These are phyloP conservation scores for Cryptus armator DNA, from an alignment of 2,888 invertebrate genomes.

Conservation along the genomic window DNA sequence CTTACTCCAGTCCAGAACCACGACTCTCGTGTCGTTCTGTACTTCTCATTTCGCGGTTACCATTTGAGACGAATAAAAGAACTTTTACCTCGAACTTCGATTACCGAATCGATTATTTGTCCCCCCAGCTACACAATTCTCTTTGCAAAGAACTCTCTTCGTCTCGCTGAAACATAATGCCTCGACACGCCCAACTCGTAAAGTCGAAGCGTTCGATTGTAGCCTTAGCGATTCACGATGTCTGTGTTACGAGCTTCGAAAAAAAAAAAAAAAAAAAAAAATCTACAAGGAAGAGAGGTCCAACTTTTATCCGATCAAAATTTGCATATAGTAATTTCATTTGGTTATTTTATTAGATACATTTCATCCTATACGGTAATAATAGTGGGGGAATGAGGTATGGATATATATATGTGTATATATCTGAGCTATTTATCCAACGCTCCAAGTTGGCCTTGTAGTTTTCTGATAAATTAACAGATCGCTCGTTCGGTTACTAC, in stretches of 20 bases:
- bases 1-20: conserved; percentile 38
- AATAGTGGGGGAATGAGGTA: background rate
- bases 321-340: background rate
- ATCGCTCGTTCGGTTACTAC: conserved; percentile 1
- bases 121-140: background rate
- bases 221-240: background rate
- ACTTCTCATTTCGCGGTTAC: background rate
- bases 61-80: background rate
- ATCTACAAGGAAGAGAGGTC: background rate
- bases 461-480: conserved; percentile 6
- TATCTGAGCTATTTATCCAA: background rate
- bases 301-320: background rate
- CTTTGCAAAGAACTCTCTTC: background rate
- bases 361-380: background rate
- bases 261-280: background rate
- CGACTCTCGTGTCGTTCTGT: background rate
- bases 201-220: background rate
- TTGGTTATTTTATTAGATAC: background rate
- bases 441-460: conserved; percentile 9
- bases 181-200: background rate
- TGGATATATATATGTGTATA: background rate
- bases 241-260: background rate
- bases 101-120: conserved; percentile 37
- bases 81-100: conserved; percentile 5
- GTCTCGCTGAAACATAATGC: background rate